Base-by-base conservation (phyloP, 2,797 vertebrate species). In the Liasis olivaceus region DNA sequence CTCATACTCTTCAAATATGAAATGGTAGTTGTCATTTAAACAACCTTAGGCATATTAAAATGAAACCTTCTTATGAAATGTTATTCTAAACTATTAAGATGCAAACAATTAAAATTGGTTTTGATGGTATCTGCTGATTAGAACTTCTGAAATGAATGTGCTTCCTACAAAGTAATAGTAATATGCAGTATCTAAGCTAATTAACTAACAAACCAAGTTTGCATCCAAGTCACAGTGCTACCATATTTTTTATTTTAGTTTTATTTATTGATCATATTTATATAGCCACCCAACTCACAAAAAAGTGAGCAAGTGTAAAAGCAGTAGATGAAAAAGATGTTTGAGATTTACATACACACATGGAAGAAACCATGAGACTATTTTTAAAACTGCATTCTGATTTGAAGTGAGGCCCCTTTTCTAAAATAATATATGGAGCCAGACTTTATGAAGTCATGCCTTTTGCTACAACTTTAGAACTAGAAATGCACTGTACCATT, bases 361-460 rank as follows among this genome's bases (percentile, higher is more conserved):
- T 58, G 54, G 2, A 42, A 14, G 12, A 60, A 91, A 5, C 7
- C 0, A 81, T 60, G 0, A 95, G 93, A 91, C 92, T 92, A 94
- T 47, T 94, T 86, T 95, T 56, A 93, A 7, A 93, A 90, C 66
- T 47, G 31, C 86, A 88, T 90, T 90, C 89, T 81, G 42, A 24
- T 62, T 84, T 88, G 85, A 60, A 89, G 88, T 77, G 93, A 87
- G 95, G 58, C 2, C 1, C 22, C 4, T 90, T 0, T 22, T 64
- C 89, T 90, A 85, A 92, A 88, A 92, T 92, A 90, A 92, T 88
- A 92, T 69, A 85, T 90, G 85, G 93, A 94, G 89, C 86, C 91
- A 90, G 69, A 88, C 91, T 47, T 85, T 59, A 56, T 92, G 58
- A 92, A 62, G 91, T 88, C 58, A 88, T 84, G 42, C 87, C n/a